A percentile compares a stretch with the other conserved stretches of the same genome.
Conservation (phyloP, 2,888 invertebrate genomes). For the Ceramica pisi region DNA sequence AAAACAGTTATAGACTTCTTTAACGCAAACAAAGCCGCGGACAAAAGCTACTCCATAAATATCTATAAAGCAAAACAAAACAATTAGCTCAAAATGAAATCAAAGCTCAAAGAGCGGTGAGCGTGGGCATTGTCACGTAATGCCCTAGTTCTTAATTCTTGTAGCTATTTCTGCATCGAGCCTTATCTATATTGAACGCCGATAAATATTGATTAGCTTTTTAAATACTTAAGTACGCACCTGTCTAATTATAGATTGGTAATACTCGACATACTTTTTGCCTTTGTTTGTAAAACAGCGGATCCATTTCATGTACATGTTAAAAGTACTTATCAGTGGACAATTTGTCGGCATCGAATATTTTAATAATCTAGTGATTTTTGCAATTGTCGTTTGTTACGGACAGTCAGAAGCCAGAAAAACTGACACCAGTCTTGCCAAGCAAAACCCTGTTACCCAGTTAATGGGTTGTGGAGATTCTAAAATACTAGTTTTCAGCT, state of each 20-base stretch:
- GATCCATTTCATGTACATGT: background rate
- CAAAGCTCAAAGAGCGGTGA: slow-evolving; percentile 25
- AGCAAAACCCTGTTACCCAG: no score
- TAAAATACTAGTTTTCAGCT: no score
- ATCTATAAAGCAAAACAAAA: background rate
- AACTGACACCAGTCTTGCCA: no score
- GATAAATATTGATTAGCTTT: slow-evolving; percentile 58
- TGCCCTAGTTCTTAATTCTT: slow-evolving; percentile 47
- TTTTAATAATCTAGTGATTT: background rate
- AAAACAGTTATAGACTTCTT: background rate
- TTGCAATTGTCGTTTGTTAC: no score
- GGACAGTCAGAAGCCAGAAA: no score
- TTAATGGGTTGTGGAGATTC: no score
- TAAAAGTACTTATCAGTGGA: slow-evolving; percentile 10
- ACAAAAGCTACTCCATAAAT: background rate
- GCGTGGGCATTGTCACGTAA: slow-evolving; percentile 67
- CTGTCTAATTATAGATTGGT: slow-evolving; percentile 52
- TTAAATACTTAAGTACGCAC: slow-evolving; percentile 38
- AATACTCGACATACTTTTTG: slow-evolving; percentile 41
- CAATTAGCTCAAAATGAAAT: slow-evolving; percentile 2
- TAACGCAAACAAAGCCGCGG: background rate
- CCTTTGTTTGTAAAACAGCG: slow-evolving; percentile 34
- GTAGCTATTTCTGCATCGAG: slow-evolving; percentile 54
- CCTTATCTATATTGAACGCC: slow-evolving; percentile 53
- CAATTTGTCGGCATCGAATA: background rate